A percentile compares a stretch with the other conserved stretches of the same genome.
Conservation (phyloP, 2,888 invertebrate genomes). For the Unio pictorum region DNA sequence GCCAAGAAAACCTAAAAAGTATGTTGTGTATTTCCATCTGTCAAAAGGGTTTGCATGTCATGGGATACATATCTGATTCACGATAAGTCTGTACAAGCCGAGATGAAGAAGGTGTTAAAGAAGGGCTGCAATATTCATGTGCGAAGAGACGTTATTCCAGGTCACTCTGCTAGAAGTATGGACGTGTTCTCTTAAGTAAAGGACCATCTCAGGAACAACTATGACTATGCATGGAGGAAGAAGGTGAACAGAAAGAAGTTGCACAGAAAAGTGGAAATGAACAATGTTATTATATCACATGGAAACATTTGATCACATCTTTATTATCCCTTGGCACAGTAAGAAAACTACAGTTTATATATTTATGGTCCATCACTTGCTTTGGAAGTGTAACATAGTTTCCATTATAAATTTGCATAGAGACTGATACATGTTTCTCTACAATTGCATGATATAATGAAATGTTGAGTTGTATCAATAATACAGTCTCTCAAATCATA, state of each 20-base stretch:
- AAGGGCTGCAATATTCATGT: slow-evolving; percentile 32
- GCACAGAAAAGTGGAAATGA: slow-evolving; percentile 12
- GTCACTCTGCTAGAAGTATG: slow-evolving; percentile 7
- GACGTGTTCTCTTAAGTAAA: slow-evolving; percentile 11
- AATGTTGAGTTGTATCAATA: too few relatives aligned
- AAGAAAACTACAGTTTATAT: neutral
- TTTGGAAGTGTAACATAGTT: too few relatives aligned
- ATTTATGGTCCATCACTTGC: too few relatives aligned
- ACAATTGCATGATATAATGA: too few relatives aligned
- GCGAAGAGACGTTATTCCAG: slow-evolving; percentile 23
- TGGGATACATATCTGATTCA: slow-evolving; percentile 29
- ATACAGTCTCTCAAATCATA: too few relatives aligned
- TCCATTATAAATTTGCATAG: too few relatives aligned
- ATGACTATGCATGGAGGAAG: slow-evolving; percentile 47
- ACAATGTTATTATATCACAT: slow-evolving; percentile 11
- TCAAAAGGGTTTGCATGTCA: slow-evolving; percentile 8
- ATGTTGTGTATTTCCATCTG: slow-evolving; percentile 34
- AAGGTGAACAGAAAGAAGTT: neutral
- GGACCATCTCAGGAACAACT: slow-evolving; percentile 25
- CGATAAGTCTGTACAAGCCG: slow-evolving; percentile 17
- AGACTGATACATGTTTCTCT: too few relatives aligned
- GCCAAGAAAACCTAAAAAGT: slow-evolving; percentile 30
- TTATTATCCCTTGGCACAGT: too few relatives aligned
- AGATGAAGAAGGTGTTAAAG: slow-evolving; percentile 27
- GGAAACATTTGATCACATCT: neutral